Conservation (phyloP, 2,888 invertebrate genomes). For the Lymantria dispar region DNA sequence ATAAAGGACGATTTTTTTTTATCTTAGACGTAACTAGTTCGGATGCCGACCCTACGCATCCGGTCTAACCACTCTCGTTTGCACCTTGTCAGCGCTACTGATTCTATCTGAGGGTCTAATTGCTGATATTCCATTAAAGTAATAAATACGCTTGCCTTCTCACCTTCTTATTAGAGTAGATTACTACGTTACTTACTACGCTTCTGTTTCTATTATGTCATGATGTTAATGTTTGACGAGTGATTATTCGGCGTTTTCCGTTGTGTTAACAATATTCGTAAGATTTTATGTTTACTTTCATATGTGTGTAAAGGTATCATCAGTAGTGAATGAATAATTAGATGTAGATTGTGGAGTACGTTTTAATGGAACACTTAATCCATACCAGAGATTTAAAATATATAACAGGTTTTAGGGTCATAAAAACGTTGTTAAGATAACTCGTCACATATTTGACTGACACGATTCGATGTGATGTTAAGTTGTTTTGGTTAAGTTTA, state of each 20-base stretch:
- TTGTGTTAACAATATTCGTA: conserved; percentile 56
- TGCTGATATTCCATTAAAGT: conserved; percentile 81
- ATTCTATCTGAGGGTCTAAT: conserved; percentile 76
- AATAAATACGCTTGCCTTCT: conserved; percentile 75
- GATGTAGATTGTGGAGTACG: conserved; percentile 36
- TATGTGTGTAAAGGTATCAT: conserved; percentile 48
- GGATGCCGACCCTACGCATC: conserved; percentile 55
- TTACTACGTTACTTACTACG: conserved; percentile 59
- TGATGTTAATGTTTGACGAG: conserved; percentile 67
- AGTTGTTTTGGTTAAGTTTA: conserved; percentile 23
- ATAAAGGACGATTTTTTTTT: conserved; percentile 16
- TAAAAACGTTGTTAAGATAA: conserved; percentile 23
- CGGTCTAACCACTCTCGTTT: conserved; percentile 76
- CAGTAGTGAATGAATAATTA: conserved; percentile 52
- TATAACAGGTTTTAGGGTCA: conserved; percentile 27
- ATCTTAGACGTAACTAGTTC: conserved; percentile 34
- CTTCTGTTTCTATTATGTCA: conserved; percentile 67
- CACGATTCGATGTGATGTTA: conserved; percentile 26
- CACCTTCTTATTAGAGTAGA: conserved; percentile 75
- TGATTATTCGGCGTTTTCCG: conserved; percentile 54
- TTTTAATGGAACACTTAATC: conserved; percentile 40
- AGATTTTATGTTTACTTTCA: conserved; percentile 60
- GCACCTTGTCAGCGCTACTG: conserved; percentile 80
- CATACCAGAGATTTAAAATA: conserved; percentile 31
- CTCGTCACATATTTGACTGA: conserved; percentile 12